Base-by-base conservation (phyloP, 2,888 invertebrate species). In the Scrobipalpa costella region DNA sequence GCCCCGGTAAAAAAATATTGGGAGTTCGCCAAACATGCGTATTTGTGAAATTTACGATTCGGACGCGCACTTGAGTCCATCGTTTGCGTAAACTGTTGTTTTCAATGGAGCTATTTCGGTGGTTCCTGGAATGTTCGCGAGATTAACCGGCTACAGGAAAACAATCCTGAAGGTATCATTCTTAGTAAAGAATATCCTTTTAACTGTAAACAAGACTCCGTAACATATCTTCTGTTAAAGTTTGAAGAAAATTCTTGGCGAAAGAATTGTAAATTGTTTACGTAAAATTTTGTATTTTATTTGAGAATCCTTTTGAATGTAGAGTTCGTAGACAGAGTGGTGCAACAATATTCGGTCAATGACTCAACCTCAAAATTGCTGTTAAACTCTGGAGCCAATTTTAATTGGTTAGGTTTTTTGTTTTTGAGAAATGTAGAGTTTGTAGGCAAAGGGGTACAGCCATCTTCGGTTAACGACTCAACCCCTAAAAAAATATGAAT, bases 1-100 rank as follows among this genome's bases (percentile, higher is more conserved):
- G 66, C 68, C 68, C 68, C 69, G 65, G 67, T 61, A 50, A 63
- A 63, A 68, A 57, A 65, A 66, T 38, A 34, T 62, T 60, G 59
- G 62, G 38, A 19, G 44, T 62, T 59, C 63, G 62, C 55, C 63
- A 63, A 50, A 59, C 57, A 40, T 58, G 38, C 36, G 17, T 38
- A 44, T 34, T 15, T 55, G 15, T 33, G 34, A 47, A 52, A 61
- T 60, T 60, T 60, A 60, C 60, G 60, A 60, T 59, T 50, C 59
- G 44, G 13, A 13, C 50, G 40, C 27, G 15, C 58, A 58, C 58
- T 58, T 19, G 58, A 19, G 17, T 40, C 36, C 58, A 38, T 40
- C 58, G 36, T 58, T 58, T 58, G 36, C 58, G 38, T 52, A 52
- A 52, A 52, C 50, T 52, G 50, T 7, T 57, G 57, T 57, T 57